phyloP scores from a whole-genome alignment of 2,888 invertebrate genomes.

The Seira sanloemensis region DNA sequence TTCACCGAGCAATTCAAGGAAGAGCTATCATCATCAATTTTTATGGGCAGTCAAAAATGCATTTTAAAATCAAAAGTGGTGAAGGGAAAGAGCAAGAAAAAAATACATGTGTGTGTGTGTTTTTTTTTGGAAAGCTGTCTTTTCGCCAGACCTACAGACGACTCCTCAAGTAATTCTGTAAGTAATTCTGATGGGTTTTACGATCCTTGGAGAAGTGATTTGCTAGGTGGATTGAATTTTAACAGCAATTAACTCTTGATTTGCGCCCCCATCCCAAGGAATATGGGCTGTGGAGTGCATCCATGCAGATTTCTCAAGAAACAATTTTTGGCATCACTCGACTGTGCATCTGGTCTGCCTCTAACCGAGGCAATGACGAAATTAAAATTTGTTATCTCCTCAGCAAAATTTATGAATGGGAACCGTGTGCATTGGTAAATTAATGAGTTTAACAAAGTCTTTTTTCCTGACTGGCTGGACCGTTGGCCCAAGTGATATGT shows the following conservation, averaged over 20 bases:
- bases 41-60: constrained; percentile 48
- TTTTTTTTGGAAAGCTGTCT: background rate
- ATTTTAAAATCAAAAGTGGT: background rate
- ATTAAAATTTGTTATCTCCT: background rate
- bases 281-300: no score
- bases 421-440: no score
- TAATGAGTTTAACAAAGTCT: no score
- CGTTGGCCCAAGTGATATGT: no score
- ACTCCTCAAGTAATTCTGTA: no score
- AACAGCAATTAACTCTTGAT: background rate
- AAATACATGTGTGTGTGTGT: no score
- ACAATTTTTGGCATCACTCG: no score
- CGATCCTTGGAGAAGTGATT: background rate
- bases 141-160: constrained; percentile 50
- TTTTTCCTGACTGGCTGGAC: no score
- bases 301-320: background rate
- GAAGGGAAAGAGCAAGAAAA: no score
- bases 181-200: background rate
- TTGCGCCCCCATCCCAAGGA: no score
- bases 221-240: background rate
- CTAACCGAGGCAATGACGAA: background rate
- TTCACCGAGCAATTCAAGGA: no score
- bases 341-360: no score
- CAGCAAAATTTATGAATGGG: background rate
- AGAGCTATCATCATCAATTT: constrained; percentile 59